Evolutionary conservation across 1,140 invertebrate species (phyloP).

Genomic region (Polypedilum pembai): DNA sequence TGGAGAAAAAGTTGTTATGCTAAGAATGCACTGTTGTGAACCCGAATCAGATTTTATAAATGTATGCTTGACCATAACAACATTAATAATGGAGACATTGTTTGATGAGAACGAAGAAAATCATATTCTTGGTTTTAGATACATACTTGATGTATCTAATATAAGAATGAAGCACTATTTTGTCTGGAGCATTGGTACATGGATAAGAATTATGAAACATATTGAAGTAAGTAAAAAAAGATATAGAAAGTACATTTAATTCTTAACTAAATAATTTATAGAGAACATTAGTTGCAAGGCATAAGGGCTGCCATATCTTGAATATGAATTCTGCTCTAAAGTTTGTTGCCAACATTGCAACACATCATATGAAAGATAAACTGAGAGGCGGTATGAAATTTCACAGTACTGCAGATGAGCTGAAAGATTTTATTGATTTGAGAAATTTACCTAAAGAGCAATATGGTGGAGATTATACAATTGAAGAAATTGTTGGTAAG

Average conservation of each 20-base stretch:
- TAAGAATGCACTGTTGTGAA: background rate
- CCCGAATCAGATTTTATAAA: background rate
- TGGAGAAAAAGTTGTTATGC: background rate
- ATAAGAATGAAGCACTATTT: conserved; percentile 67
- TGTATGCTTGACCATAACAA: background rate
- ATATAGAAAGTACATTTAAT: too few relatives aligned
- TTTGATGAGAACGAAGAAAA: conserved; percentile 78
- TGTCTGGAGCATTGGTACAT: conserved; percentile 54
- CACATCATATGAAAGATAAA: conserved; percentile 73
- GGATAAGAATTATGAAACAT: background rate
- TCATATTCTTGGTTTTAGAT: conserved; percentile 64
- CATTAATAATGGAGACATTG: conserved; percentile 51
- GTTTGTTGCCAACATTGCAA: conserved; percentile 71
- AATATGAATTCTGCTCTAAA: conserved; percentile 68
- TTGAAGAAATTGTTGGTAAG: conserved; percentile 74
- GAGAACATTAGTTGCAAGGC: conserved; percentile 73
- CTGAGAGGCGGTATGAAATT: conserved; percentile 65
- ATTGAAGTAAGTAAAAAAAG: too few relatives aligned
- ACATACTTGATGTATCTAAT: conserved; percentile 64
- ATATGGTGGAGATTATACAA: conserved; percentile 66
- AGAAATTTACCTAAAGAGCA: conserved; percentile 67
- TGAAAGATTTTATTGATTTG: conserved; percentile 45
- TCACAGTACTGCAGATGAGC: conserved; percentile 53
- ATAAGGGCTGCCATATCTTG: conserved; percentile 73
- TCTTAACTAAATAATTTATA: too few relatives aligned